phyloP scores from a whole-genome alignment of 1,140 invertebrate species.

The Metaphire vulgaris region DNA sequence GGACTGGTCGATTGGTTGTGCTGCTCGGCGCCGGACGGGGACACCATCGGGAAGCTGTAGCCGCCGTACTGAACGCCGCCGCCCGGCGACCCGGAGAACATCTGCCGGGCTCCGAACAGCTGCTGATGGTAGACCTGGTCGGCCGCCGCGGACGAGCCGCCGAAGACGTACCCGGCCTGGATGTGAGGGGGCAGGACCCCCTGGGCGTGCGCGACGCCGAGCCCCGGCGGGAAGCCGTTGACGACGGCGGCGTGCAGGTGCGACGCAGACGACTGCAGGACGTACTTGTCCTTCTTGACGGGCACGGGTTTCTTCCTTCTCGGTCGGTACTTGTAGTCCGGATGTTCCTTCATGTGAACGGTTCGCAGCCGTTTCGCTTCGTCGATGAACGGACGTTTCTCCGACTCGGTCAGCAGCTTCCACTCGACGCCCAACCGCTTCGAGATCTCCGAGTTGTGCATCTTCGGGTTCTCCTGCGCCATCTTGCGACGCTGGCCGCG shows the following conservation, averaged over 20 bases:
- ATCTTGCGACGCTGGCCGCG: constrained; percentile 94
- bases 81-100: neutral
- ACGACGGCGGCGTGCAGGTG: too few relatives aligned
- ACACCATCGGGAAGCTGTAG: neutral
- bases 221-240: neutral
- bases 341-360: constrained; percentile 99
- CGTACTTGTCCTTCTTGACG: constrained; percentile 6
- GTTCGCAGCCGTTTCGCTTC: constrained; percentile 94
- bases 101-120: neutral
- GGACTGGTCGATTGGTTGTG: neutral
- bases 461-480: constrained; percentile 99
- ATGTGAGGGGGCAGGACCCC: neutral
- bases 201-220: neutral
- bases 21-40: neutral
- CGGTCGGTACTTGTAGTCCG: constrained; percentile 91
- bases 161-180: neutral
- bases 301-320: constrained; percentile 53
- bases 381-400: constrained; percentile 97
- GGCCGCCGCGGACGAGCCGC: neutral
- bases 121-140: neutral
- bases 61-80: neutral
- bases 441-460: constrained; percentile 99
- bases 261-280: neutral
- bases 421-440: constrained; percentile 95
- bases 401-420: constrained; percentile 89